Evolutionary conservation across 30 jellyfish, hydroid and myxozoan species (phyloP), one percentile per base, ranked within the genome.

Genomic region (Chrysaora quinquecirrha): DNA sequence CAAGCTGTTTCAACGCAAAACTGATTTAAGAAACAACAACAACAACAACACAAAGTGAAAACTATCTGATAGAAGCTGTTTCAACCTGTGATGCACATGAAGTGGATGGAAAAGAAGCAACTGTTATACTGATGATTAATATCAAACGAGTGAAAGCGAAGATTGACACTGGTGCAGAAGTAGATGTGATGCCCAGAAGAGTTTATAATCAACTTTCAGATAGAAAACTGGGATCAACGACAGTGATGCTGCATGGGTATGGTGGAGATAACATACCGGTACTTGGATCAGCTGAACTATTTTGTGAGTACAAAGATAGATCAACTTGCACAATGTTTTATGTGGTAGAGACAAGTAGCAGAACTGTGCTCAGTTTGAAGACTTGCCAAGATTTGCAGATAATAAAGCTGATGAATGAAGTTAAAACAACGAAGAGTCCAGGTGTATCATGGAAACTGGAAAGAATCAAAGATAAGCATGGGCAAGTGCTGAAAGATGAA

Each of bases 111-210:
- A 23, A 10, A 10, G 21, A 16, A 23, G 80, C 7, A 67, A 21
- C 38, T n/a, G 24, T 11, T n/a, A 67, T 10, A 11, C 9, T 67
- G 6, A 7, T 9, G 25, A 67, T 67, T 30, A 67, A 67, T 30
- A 27, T 9, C 72, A 4, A 31, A 4, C 9, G 4, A 6, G 72
- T 67, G 67, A 14, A 31, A 4, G 71, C 19, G 10, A 67, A 67
- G 21, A 67, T 67, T 67, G 65, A 30, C 20, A 10, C 80, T 21
- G 80, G 80, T n/a, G 65, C 80, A 9, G 80, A 67, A 67, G 80
- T 27, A 21, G 21, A 67, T 67, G 69, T 67, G 31, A 10, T 67
- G 72, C 69, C 9, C 12, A 27, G 25, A 67, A 21, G 71, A 67
- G 20, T 10, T 3, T 67, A 27, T 31, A 46, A 67, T 7, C 69